These are phyloP conservation scores for Meloe dianella DNA, from an alignment of 2,888 invertebrate species.

Conservation along the genomic window DNA sequence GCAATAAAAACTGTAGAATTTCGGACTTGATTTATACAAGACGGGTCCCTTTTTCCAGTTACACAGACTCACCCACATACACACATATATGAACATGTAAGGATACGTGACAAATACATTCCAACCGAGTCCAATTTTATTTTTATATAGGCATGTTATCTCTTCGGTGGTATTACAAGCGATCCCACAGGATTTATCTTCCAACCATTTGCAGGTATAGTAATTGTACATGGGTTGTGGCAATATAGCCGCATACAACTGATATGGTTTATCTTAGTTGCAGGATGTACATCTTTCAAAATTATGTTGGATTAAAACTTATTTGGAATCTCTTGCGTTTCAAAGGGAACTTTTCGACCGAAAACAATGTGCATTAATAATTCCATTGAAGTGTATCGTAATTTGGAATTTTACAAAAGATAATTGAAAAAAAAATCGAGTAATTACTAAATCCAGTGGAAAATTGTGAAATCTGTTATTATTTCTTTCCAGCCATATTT, in stretches of 20 bases:
- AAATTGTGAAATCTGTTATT: neutral
- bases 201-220: conserved; percentile 4
- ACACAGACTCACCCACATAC: neutral
- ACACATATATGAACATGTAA: neutral
- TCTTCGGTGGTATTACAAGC: neutral
- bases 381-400: neutral
- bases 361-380: neutral
- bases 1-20: conserved; percentile 3
- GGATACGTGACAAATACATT: conserved; percentile 9
- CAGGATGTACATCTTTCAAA: neutral
- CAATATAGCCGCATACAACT: neutral
- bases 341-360: neutral
- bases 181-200: conserved; percentile 9
- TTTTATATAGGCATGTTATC: conserved; percentile 8
- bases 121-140: conserved; percentile 7
- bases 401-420: neutral
- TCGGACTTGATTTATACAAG: conserved; percentile 10
- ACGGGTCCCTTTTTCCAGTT: neutral
- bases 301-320: neutral
- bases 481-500: neutral
- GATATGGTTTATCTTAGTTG: neutral
- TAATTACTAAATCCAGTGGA: conserved; percentile 4
- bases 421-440: neutral
- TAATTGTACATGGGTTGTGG: neutral
- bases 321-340: neutral